Evolutionary conservation across 1,140 invertebrate species (phyloP).

Genomic region (Drosophila arizonae): DNA sequence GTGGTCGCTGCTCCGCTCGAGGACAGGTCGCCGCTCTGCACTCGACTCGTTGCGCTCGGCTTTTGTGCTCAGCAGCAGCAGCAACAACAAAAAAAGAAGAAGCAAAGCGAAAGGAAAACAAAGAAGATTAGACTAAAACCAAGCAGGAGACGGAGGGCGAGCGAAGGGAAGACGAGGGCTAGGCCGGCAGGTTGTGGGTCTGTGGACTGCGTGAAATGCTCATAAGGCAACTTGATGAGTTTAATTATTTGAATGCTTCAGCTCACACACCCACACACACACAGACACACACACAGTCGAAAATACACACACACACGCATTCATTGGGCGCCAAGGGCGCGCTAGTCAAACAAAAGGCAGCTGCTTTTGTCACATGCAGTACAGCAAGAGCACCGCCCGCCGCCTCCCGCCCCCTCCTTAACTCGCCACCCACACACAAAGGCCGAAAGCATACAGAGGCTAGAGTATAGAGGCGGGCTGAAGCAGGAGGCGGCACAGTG

Average conservation of each 20-base stretch:
- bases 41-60: conserved; percentile 35
- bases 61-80: conserved; percentile 42
- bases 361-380: conserved; percentile 74
- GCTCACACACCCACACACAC: conserved; percentile 43
- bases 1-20: conserved; percentile 26
- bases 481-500: neutral
- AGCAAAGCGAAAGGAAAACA: conserved; percentile 51
- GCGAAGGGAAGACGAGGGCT: neutral
- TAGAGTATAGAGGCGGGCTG: neutral
- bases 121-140: conserved; percentile 72
- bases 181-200: conserved; percentile 4
- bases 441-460: conserved; percentile 36
- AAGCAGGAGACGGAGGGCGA: neutral
- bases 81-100: no score
- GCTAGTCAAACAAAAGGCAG: conserved; percentile 73
- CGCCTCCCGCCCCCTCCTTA: neutral
- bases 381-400: neutral
- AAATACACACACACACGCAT: conserved; percentile 18
- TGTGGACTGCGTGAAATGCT: conserved; percentile 43
- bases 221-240: conserved; percentile 71
- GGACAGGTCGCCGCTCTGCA: conserved; percentile 25
- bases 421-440: neutral
- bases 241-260: conserved; percentile 79
- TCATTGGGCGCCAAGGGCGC: conserved; percentile 51
- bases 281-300: conserved; percentile 24